Conservation (phyloP, 2,888 invertebrate species). For the Drosophila silvestris region DNA sequence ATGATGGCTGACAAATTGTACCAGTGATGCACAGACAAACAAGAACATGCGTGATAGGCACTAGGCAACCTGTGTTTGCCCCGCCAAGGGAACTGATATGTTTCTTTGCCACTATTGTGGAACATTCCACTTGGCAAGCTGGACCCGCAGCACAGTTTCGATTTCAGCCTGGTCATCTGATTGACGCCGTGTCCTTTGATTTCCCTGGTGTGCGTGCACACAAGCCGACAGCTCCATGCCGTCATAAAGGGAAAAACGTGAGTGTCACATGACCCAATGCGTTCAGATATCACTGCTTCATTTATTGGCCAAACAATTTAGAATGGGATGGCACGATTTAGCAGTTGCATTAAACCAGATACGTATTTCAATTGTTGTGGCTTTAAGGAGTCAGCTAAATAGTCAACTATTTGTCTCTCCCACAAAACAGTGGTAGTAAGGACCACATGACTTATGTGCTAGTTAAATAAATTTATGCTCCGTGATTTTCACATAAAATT, state of each 20-base stretch:
- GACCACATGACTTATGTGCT: constrained; percentile 75
- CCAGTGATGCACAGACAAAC: constrained; percentile 15
- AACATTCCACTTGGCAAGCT: constrained; percentile 18
- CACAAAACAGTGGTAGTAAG: constrained; percentile 40
- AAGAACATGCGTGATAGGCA: constrained; percentile 15
- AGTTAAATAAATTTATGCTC: constrained; percentile 82
- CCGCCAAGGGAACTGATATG: constrained; percentile 12
- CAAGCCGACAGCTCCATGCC: constrained; percentile 11
- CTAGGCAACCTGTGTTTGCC: constrained; percentile 1
- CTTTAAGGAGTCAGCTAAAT: constrained; percentile 35
- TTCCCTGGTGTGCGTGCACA: constrained; percentile 44
- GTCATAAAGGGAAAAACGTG: constrained; percentile 49
- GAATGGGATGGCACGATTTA: constrained; percentile 4
- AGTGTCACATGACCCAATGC: constrained; percentile 54
- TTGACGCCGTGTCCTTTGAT: constrained; percentile 51
- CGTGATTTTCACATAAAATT: constrained; percentile 82
- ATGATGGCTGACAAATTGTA: constrained; percentile 32
- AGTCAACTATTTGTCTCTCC: constrained; percentile 42
- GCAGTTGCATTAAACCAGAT: constrained; percentile 3
- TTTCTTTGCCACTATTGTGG: constrained; percentile 35
- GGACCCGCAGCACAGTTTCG: constrained; percentile 37
- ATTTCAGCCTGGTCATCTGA: constrained; percentile 30
- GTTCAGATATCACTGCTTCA: constrained; percentile 14
- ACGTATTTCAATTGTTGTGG: constrained; percentile 32
- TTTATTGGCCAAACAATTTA: constrained; percentile 22